Conservation (phyloP, 1,140 invertebrate genomes). For the Glossosoma conforme region DNA sequence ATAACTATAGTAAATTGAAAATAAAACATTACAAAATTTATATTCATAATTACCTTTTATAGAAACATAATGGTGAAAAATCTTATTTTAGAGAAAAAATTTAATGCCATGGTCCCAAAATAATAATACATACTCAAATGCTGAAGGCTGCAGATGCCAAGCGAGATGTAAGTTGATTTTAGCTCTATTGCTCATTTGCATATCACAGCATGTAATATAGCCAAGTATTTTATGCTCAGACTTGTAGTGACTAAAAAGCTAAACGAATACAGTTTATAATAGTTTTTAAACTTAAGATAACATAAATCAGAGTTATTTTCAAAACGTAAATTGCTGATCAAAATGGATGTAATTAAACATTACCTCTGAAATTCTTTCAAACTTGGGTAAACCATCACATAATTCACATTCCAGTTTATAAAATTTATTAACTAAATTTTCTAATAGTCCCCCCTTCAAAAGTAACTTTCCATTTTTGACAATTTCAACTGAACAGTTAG, state of each 20-base stretch:
- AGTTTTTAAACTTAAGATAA: too few species aligned
- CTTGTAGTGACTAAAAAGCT: slow-evolving; percentile 7
- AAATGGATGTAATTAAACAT: too few species aligned
- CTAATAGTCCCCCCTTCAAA: slow-evolving; percentile 1
- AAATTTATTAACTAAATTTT: slow-evolving; percentile 7
- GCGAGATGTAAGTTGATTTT: slow-evolving; percentile 14
- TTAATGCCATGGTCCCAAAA: not conserved
- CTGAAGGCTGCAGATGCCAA: slow-evolving; percentile 20
- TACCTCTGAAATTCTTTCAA: not conserved
- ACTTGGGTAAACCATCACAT: not conserved
- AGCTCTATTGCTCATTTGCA: slow-evolving; percentile 5
- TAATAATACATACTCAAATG: slow-evolving; percentile 14
- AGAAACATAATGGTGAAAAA: too few species aligned
- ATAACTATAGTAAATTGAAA: not conserved
- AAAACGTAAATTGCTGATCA: too few species aligned
- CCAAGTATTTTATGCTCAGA: slow-evolving; percentile 3
- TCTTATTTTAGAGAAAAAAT: too few species aligned
- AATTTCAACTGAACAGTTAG: slow-evolving; percentile 11
- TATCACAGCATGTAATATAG: slow-evolving; percentile 15
- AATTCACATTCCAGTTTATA: slow-evolving; percentile 7
- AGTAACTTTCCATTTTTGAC: slow-evolving; percentile 10
- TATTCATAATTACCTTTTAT: too few species aligned
- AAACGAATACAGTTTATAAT: too few species aligned
- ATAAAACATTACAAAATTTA: too few species aligned
- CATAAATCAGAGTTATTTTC: too few species aligned